phyloP scores from a whole-genome alignment of 2,113 vertebrate genomes.

The Andinoacara biseriatus region DNA sequence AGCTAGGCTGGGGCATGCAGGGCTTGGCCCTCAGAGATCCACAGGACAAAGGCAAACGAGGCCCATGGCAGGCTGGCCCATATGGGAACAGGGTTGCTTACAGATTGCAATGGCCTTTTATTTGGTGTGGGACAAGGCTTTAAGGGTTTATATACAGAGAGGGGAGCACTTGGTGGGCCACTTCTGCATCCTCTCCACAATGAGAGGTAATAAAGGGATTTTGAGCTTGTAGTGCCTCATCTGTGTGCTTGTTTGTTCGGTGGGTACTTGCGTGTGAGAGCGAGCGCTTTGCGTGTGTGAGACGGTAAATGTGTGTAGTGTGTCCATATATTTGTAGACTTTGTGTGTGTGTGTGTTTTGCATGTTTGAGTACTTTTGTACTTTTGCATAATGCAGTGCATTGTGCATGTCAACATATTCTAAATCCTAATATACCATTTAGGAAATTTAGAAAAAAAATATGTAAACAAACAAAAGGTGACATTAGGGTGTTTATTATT shows the following conservation, averaged over 20 bases:
- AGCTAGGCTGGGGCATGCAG: constrained; percentile 85
- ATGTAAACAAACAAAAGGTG: not conserved
- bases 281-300: constrained; percentile 31
- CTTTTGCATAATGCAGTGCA: not conserved
- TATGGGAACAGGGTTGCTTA: constrained; percentile 87
- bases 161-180: constrained; percentile 69
- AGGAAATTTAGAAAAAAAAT: not conserved
- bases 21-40: constrained; percentile 87
- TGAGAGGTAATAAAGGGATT: constrained; percentile 79
- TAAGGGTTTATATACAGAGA: constrained; percentile 80
- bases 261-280: constrained; percentile 13
- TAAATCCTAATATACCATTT: not conserved
- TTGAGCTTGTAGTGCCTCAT: constrained; percentile 73
- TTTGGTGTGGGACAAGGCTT: constrained; percentile 79
- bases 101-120: constrained; percentile 82
- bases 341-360: constrained; percentile 9
- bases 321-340: constrained; percentile 4
- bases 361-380: constrained; percentile 18
- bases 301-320: constrained; percentile 24
- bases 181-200: constrained; percentile 70
- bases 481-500: not conserved
- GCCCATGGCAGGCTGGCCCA: constrained; percentile 84
- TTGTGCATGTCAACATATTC: not conserved
- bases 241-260: constrained; percentile 69
- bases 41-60: constrained; percentile 85